phyloP scores from a whole-genome alignment of 2,113 vertebrate genomes.

The Illadopsis cleaveri region DNA sequence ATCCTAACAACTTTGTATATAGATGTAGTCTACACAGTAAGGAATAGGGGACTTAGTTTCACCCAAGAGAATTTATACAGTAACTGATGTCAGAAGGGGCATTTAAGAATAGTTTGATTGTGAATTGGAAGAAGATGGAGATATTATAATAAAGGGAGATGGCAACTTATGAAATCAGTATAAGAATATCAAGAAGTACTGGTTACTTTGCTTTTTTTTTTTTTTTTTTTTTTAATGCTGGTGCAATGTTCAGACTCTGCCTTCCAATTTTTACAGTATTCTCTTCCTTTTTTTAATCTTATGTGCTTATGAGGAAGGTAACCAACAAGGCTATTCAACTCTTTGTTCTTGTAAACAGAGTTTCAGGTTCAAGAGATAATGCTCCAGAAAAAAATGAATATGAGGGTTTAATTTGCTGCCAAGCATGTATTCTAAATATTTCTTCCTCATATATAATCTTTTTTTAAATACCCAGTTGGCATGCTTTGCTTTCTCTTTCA shows the following conservation, averaged over 20 bases:
- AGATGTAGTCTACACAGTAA: neutral
- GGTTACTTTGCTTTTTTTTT: too few relatives aligned
- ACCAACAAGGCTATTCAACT: neutral
- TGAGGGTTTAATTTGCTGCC: neutral
- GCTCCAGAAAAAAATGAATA: neutral
- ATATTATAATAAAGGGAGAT: neutral
- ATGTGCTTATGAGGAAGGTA: neutral
- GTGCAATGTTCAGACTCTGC: neutral
- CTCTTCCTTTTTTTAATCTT: neutral
- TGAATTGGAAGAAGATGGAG: neutral
- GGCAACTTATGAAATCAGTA: too few relatives aligned
- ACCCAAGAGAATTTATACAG: neutral
- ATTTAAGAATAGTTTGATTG: neutral
- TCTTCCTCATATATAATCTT: neutral
- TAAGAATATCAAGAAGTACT: too few relatives aligned
- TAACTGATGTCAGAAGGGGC: neutral
- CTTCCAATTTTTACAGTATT: neutral
- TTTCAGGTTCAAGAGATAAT: neutral
- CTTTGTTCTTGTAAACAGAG: neutral
- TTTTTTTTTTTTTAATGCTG: too few relatives aligned
- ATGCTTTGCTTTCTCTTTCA: neutral
- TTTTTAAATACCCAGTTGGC: neutral
- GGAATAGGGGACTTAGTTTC: neutral
- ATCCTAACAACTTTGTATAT: neutral
- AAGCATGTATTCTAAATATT: neutral